Evolutionary conservation across 2,888 invertebrate genomes (phyloP), one percentile per base, ranked within the genome.

Genomic region (Maniola hyperantus): DNA sequence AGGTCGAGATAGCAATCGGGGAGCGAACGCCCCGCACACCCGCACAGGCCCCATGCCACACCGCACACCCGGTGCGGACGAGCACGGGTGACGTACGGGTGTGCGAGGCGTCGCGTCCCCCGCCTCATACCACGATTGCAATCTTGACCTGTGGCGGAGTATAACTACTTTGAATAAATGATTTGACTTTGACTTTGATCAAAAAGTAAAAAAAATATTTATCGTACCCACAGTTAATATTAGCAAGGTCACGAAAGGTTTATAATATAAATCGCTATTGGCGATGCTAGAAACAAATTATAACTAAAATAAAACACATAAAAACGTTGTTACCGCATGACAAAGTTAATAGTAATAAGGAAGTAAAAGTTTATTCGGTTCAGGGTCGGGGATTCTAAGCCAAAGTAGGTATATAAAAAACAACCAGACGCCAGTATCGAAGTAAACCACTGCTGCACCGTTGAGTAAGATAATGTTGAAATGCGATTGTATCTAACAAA

Each of bases 311-410:
- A 50, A 62, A 53, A 62, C 13, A n/a, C 5, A 20, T 44, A 57
- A 62, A 68, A 65, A 64, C 26, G 36, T 50, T 59, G 44, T 68
- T 60, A 63, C 63, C 44, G 63, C 57, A 66, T 61, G 51, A 48
- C 59, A 61, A 66, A 60, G 51, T 69, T 64, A 68, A 64, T 78
- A 78, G 77, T 76, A 82, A 86, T 78, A 73, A 86, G 89, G 89
- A 91, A 89, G 88, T 89, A 87, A 88, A 85, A 89, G 86, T 84
- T 69, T 75, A 75, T 69, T 80, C 72, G 70, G 77, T 79, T 82
- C 88, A 89, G 83, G 89, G 89, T 76, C 81, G 65, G 68, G 74
- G 72, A 74, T 71, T 76, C 75, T 77, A 79, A 83, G 18, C 46
- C 76, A 77, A 83, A 78, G 80, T 72, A 77, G 78, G 26, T 26